phyloP scores from a whole-genome alignment of 1,140 invertebrate genomes.

The Drosophila orena region DNA sequence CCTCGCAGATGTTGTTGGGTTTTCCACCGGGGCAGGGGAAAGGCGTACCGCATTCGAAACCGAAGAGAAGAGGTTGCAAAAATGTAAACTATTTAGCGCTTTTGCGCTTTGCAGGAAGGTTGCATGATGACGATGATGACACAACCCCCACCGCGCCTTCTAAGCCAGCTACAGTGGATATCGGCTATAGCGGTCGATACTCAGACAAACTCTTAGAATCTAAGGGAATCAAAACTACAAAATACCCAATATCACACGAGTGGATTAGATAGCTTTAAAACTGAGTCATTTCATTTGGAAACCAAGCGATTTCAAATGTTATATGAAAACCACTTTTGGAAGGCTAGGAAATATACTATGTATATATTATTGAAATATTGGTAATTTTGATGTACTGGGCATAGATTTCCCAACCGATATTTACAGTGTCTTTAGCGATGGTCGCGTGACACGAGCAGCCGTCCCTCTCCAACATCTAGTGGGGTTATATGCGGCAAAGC shows the following conservation, averaged over 20 bases:
- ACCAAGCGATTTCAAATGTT: too few species aligned
- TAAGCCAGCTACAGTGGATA: slow-evolving; percentile 5
- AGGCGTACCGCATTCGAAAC: not conserved
- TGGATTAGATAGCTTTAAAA: too few species aligned
- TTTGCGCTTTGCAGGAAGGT: slow-evolving; percentile 46
- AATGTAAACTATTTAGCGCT: slow-evolving; percentile 60
- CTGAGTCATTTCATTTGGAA: too few species aligned
- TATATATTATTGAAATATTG: not conserved
- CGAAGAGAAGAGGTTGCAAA: not conserved
- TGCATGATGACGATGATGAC: slow-evolving; percentile 34
- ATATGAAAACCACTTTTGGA: not conserved
- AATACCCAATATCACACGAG: too few species aligned
- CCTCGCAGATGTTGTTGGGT: slow-evolving; percentile 33
- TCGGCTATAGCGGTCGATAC: not conserved
- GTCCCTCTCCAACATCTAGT: not conserved
- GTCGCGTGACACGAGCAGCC: slow-evolving; percentile 2
- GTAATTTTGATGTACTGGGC: not conserved
- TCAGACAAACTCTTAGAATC: not conserved
- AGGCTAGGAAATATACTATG: not conserved
- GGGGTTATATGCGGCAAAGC: not conserved
- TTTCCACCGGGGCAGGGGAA: not conserved
- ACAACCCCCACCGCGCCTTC: slow-evolving; percentile 18
- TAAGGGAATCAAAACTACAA: too few species aligned
- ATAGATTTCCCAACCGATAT: not conserved
- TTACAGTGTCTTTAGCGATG: not conserved